Base-by-base conservation (phyloP, 2,888 invertebrate genomes). In the Prosapia bicincta region DNA sequence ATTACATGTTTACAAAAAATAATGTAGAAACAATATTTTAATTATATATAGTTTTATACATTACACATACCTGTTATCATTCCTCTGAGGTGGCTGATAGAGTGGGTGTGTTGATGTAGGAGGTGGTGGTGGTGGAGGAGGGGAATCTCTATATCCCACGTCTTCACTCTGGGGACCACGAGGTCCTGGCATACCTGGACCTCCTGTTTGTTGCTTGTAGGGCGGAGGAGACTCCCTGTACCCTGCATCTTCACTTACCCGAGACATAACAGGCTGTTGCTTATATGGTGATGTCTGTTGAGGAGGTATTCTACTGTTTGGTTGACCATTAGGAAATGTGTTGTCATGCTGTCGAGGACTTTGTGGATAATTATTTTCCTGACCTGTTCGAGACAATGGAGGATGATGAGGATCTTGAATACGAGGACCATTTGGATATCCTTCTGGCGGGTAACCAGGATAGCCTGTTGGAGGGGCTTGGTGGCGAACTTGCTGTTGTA, bases 101-200 rank as follows among this genome's bases (percentile, higher is more conserved):
- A 93, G 85, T 0, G 93, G 93, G 85, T 93, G 90, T 10, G 93
- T 91, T 24, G 89, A 88, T 0, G 91, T 89, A 6, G 92, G 92
- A 0, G 92, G 91, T 20, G 91, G 86, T 0, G 92, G 92, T 0
- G 93, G 92, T 0, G 88, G 88, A 23, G 87, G 87, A 10, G 83
- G 82, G 76, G 85, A 86, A 20, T 78, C 78, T 32, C 78, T 69
- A 66, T 76, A 76, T 3, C 71, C 74, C 3, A 26, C 68, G n/a
- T 68, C 75, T 38, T 74, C 74, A 26, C 65, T 30, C 26, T 20
- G 66, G 70, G 69, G 66, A 25, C 78, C 78, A 30, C 74, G 76
- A n/a, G 78, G 74, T 9, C 75, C 65, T 32, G 78, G 71, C 26
- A 79, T 77, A 28, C 78, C 75, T 10, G 79, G 77, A 28, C 77